A percentile compares a stretch with the other conserved stretches of the same genome.
These are phyloP conservation scores for Drosophila lowei DNA, from an alignment of 1,140 invertebrate genomes.

Conservation along the genomic window DNA sequence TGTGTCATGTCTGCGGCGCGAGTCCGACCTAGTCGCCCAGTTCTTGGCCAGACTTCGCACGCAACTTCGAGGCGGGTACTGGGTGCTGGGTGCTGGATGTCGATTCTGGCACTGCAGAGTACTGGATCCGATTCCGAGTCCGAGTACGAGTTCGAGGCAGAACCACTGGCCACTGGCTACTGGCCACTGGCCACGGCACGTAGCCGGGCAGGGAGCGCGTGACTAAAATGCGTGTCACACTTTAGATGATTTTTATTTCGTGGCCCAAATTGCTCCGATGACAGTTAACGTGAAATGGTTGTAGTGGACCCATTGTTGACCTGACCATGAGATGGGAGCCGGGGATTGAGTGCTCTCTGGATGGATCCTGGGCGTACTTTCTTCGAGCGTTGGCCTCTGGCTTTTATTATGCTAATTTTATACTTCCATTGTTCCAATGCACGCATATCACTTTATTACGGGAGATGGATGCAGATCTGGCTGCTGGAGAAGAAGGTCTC, in stretches of 20 bases:
- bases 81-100: neutral
- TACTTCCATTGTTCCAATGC: conserved; percentile 72
- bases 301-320: conserved; percentile 29
- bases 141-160: conserved; percentile 22
- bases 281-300: conserved; percentile 49
- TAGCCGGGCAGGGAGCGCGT: conserved; percentile 48
- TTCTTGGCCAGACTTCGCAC: conserved; percentile 44
- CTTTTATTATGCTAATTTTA: conserved; percentile 81
- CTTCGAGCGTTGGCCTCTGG: conserved; percentile 55
- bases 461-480: conserved; percentile 47
- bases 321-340: conserved; percentile 24
- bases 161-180: conserved; percentile 16
- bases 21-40: conserved; percentile 27
- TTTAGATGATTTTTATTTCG: conserved; percentile 27
- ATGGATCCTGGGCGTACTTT: conserved; percentile 15
- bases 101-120: conserved; percentile 19
- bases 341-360: conserved; percentile 37
- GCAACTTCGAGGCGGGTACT: conserved; percentile 30
- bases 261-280: conserved; percentile 39
- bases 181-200: conserved; percentile 39
- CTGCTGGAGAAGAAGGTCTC: conserved; percentile 31
- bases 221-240: conserved; percentile 70
- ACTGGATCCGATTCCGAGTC: conserved; percentile 1
- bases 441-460: conserved; percentile 80
- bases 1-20: conserved; percentile 63